phyloP scores from a whole-genome alignment of 2,888 invertebrate species.

The Drosophila diplacantha region DNA sequence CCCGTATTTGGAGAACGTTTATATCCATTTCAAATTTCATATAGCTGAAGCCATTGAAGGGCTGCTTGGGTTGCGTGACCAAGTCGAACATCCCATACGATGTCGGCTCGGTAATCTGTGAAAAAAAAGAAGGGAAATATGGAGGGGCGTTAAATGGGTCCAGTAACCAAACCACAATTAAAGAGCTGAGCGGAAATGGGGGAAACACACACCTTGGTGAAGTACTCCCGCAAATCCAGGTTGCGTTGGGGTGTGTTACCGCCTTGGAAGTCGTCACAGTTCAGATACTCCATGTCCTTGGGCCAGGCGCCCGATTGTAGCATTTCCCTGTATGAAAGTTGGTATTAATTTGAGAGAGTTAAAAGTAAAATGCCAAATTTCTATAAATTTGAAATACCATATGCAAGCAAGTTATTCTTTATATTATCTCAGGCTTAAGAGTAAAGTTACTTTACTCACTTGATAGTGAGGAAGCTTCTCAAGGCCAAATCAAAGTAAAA shows the following conservation, averaged over 20 bases:
- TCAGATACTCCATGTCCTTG: constrained; percentile 84
- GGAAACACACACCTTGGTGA: constrained; percentile 80
- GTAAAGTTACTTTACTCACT: constrained; percentile 78
- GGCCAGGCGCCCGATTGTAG: constrained; percentile 86
- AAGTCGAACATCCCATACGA: constrained; percentile 84
- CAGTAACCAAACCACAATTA: constrained; percentile 47
- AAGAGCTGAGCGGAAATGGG: not conserved
- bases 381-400: no score
- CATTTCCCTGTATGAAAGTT: constrained; percentile 80
- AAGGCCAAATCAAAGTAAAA: constrained; percentile 93
- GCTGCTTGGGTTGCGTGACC: constrained; percentile 80
- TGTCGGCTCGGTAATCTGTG: constrained; percentile 82
- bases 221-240: constrained; percentile 84
- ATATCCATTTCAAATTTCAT: constrained; percentile 87
- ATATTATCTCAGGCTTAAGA: no score
- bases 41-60: constrained; percentile 84
- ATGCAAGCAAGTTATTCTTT: no score
- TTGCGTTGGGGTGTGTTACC: constrained; percentile 86
- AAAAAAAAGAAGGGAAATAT: not conserved
- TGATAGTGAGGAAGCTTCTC: constrained; percentile 84
- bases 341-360: not conserved
- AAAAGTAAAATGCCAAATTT: not conserved
- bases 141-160: constrained; percentile 7
- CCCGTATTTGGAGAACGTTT: constrained; percentile 84
- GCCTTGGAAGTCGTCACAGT: constrained; percentile 88